Base-by-base conservation (phyloP, 1,140 invertebrate genomes). In the Micrasema minimum region DNA sequence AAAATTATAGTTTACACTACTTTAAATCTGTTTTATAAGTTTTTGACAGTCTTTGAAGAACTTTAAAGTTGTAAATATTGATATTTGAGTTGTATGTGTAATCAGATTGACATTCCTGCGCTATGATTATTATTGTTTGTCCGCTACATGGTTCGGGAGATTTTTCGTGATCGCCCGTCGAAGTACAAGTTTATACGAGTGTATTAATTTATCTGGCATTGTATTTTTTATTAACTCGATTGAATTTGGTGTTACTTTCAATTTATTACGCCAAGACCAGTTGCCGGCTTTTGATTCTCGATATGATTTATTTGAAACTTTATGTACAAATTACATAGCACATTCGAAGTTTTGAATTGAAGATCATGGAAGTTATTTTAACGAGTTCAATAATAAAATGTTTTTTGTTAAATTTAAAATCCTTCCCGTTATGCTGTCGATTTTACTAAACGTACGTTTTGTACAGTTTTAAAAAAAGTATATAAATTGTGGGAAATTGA, bases 61-160 rank as follows among this genome's bases (percentile, higher is more conserved):
- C 20, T 66, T 66, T 18, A 18, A 38, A 38, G 51, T 38, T 37
- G 45, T 66, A 53, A 66, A 50, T 66, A 50, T 66, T 66, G 46
- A 26, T 18, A 62, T 14, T 2, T 45, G 16, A 31, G 7, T 64
- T 45, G 41, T 64, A 23, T n/a, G 55, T 5, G 55, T 5, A 46
- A 11, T 64, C 23, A 12, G 12, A 20, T 51, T 67, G 65, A 67
- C 65, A 67, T 67, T 67, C 65, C 65, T 20, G 62, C 46, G 26
- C 12, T 46, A 50, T 50, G 41, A 9, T 26, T 53, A 53, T 53
- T 51, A n/a, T n/a, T n/a, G n/a, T n/a, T 12, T 45, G 18, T 35
- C 64, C 64, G 64, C 64, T 43, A 66, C 26, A 31, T n/a, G 20
- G 26, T 37, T 9, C 37, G 45, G 50, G 46, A 66, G 55, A 16